Evolutionary conservation across 2,113 vertebrate genomes (phyloP), one percentile per base, ranked within the genome.

Genomic region (Pelusios castaneus): DNA sequence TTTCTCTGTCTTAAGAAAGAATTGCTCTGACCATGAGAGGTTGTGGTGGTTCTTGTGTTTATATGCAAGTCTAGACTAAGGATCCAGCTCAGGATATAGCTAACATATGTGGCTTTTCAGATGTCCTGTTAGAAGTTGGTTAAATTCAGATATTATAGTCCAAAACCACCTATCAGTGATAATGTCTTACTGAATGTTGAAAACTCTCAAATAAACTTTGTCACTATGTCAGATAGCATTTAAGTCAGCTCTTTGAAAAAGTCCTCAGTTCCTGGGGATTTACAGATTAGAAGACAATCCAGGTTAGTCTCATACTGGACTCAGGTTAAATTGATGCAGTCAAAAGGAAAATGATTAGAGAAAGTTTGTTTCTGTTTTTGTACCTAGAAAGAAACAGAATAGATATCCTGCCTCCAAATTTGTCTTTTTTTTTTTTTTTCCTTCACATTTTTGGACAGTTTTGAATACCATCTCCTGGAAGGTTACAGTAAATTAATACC

Each of bases 181-280:
- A 77, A 63, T 91, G 94, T 96, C 92, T 95, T 91, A 90, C 91
- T 88, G 89, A 91, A 94, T 90, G 93, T 93, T 95, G 92, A 85
- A 94, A 94, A 92, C 91, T 95, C 31, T 51, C 75, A n/a, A 47
- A 88, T 54, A 92, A 93, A 91, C 25, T 94, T 89, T 89, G 95
- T 92, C 83, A 85, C 3, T 0, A 80, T 91, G 94, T 88, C 41
- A 78, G 92, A 67, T 83, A 95, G 87, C 78, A 93, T 87, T 75
- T 89, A 78, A 75, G 87, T 89, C 89, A 83, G 82, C 86, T 91
- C 79, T 70, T 89, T 77, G 78, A 43, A 54, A 95, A 94, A 89
- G 78, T 43, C 87, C 52, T 17, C 51, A 52, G 13, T 52, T 52
- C 51, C 51, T 52, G 51, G 51, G 51, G 51, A 52, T 55, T 51